Base-by-base conservation (phyloP, 2,113 vertebrate genomes). In the Cinclus mexicanus region DNA sequence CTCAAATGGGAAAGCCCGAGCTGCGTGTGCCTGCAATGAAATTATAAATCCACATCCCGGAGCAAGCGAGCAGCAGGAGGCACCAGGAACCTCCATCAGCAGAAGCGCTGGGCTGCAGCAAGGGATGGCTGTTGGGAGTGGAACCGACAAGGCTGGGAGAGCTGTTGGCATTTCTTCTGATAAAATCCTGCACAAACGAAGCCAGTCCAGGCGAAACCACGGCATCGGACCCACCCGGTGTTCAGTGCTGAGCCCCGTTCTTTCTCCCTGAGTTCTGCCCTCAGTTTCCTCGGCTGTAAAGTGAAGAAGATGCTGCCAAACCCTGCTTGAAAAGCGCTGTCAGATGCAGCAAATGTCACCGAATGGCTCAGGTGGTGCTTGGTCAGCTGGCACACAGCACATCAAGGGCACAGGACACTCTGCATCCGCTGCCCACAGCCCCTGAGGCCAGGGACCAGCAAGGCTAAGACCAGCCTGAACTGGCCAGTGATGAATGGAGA, bases 71-170 rank as follows among this genome's bases (percentile, higher is more conserved):
- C 83, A 42, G 95, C 49, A 95, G 90, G 94, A 96, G 90, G 91
- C 94, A 96, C 42, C 91, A 79, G 78, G 86, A 95, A 31, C 42
- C 94, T 94, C 93, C 67, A 79, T 17, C 84, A 80, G 94, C 95
- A 85, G 77, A 50, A 72, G 89, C 11, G 1, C 81, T 53, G 91
- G 87, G 91, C 87, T 95, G 94, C 94, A 87, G 95, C 87, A 69
- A 21, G 77, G 88, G 53, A 60, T 92, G 80, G 86, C 64, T 91
- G 52, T 65, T 75, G 94, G 35, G 31, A 90, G 77, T 93, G 87
- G 95, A 89, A 83, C 63, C 3, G 29, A 15, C 55, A 69, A 65
- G 84, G 55, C 37, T 11, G 12, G 59, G 80, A 71, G 83, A 71
- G 65, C 77, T 82, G 61, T 14, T 69, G 82, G 46, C 70, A 21